Evolutionary conservation across 2,888 invertebrate genomes (phyloP).

Genomic region (Pachydiplax longipennis): DNA sequence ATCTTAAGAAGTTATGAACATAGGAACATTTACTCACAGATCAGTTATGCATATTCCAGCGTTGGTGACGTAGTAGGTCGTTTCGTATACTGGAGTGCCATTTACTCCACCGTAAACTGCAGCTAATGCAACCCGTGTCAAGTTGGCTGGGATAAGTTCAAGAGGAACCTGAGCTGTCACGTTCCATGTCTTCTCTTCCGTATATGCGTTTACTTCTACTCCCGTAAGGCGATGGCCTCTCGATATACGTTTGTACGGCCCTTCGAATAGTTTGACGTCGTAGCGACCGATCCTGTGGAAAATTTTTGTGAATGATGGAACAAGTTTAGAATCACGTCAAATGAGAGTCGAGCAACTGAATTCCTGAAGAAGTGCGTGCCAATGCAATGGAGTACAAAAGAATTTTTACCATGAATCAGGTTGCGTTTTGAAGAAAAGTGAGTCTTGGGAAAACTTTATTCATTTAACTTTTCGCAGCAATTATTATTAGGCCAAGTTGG

Average conservation of each 20-base stretch:
- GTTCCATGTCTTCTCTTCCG: not conserved
- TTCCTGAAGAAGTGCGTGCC: no score
- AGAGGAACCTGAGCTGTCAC: not conserved
- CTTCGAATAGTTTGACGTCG: not conserved
- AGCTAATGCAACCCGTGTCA: not conserved
- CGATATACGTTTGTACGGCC: not conserved
- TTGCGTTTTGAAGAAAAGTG: no score
- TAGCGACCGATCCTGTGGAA: not conserved
- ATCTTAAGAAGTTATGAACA: no score
- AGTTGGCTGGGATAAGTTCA: not conserved
- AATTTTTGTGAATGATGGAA: not conserved
- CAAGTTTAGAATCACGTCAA: not conserved
- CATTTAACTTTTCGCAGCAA: no score
- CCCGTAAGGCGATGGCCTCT: not conserved
- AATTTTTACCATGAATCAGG: no score
- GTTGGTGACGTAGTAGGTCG: not conserved
- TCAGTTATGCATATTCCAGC: conserved; percentile 3
- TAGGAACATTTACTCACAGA: not conserved
- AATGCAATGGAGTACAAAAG: no score
- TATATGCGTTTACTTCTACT: not conserved
- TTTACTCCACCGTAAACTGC: not conserved
- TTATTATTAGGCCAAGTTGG: no score
- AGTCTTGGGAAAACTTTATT: no score
- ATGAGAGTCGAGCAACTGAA: no score
- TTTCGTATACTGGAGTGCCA: not conserved